A percentile compares a stretch with the other conserved stretches of the same genome.
Evolutionary conservation across 2,888 invertebrate genomes (phyloP).

Genomic region (Anodontia alba): DNA sequence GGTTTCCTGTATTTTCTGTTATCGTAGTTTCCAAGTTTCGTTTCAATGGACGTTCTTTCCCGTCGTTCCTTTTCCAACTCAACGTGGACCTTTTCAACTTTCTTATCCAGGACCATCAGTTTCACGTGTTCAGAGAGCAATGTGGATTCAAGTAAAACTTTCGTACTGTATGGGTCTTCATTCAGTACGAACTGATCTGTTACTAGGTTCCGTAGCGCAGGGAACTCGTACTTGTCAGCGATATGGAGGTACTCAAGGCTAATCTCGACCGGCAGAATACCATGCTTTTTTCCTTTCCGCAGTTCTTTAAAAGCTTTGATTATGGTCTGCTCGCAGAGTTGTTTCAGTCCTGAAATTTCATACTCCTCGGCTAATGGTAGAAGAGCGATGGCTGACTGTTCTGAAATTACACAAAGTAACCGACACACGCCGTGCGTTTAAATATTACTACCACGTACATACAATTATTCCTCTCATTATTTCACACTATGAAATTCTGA

Average conservation of each 20-base stretch:
- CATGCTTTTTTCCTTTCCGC: constrained; percentile 47
- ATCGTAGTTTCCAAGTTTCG: constrained; percentile 58
- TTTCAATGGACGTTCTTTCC: constrained; percentile 56
- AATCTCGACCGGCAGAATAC: constrained; percentile 49
- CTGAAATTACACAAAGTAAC: constrained; percentile 36
- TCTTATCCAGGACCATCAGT: constrained; percentile 55
- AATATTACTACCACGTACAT: background rate
- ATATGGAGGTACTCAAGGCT: constrained; percentile 57
- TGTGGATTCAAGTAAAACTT: constrained; percentile 40
- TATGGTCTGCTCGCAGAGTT: constrained; percentile 55
- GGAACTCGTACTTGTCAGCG: constrained; percentile 56
- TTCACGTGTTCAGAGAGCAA: constrained; percentile 58
- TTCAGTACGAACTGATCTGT: constrained; percentile 59
- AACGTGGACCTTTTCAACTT: constrained; percentile 59
- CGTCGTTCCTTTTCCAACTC: constrained; percentile 59
- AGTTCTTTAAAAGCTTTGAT: constrained; percentile 41
- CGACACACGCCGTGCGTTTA: no score
- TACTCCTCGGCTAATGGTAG: constrained; percentile 61
- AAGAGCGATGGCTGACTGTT: constrained; percentile 58
- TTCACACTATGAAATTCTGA: no score
- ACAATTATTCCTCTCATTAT: no score
- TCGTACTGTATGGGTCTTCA: constrained; percentile 44
- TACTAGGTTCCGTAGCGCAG: constrained; percentile 38
- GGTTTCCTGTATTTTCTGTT: constrained; percentile 40
- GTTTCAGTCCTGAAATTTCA: constrained; percentile 50